Percentiles rank a stretch among this genome's conserved stretches.
Evolutionary conservation across 2,797 vertebrate species (phyloP).

Genomic region (Pseudopleuronectes americanus): DNA sequence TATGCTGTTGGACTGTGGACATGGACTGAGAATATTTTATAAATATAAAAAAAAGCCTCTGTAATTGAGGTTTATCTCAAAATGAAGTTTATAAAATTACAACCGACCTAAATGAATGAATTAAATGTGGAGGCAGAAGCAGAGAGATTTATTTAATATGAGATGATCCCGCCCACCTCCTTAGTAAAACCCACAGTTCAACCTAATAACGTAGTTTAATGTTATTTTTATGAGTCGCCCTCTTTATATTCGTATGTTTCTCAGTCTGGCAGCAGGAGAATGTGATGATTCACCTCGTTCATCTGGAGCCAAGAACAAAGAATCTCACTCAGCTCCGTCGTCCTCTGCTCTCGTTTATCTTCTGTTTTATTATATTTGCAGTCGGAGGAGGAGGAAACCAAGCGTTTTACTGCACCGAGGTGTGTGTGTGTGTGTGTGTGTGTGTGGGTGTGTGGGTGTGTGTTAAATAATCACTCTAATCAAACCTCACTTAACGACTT

Average conservation of each 20-base stretch:
- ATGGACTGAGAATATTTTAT: no score
- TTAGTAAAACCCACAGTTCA: no score
- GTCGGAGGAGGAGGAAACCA: not conserved
- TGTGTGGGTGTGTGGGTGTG: not conserved
- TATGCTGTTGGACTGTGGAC: no score
- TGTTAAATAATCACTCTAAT: not conserved
- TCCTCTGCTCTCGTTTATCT: not conserved
- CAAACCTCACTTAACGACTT: no score
- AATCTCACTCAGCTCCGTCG: not conserved
- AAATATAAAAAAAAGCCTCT: no score
- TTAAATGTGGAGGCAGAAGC: no score
- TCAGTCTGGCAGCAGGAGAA: not conserved
- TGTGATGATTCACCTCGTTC: not conserved
- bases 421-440: no score
- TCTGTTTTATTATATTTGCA: not conserved
- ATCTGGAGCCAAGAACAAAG: not conserved
- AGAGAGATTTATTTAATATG: no score
- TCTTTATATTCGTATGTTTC: not conserved
- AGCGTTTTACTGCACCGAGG: not conserved
- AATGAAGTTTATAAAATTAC: no score
- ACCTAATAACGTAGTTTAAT: not conserved
- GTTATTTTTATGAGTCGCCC: not conserved
- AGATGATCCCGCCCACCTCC: not conserved
- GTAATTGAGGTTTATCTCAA: no score
- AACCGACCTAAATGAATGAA: no score